Conservation (phyloP, 1,140 invertebrate species). For the Lasioglossum albipes region DNA sequence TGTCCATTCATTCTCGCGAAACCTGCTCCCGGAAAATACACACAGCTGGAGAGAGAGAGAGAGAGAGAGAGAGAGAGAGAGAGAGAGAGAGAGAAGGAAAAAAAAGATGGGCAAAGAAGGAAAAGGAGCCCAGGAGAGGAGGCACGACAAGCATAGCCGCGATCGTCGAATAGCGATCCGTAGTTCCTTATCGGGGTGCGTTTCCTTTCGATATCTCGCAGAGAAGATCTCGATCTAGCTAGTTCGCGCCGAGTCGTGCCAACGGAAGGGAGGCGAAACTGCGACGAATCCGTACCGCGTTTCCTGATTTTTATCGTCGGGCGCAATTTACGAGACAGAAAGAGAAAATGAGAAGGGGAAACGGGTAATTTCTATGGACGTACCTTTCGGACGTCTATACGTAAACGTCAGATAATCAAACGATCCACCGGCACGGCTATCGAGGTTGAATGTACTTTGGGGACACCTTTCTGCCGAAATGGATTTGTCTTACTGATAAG, state of each 20-base stretch:
- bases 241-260: conserved; percentile 26
- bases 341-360: conserved; percentile 48
- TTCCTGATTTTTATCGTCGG: conserved; percentile 64
- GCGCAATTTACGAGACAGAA: conserved; percentile 56
- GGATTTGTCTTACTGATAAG: conserved; percentile 33
- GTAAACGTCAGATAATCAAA: conserved; percentile 35
- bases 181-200: conserved; percentile 54
- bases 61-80: conserved; percentile 1
- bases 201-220: conserved; percentile 59
- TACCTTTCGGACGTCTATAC: neutral
- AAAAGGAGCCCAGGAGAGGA: neutral
- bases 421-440: neutral
- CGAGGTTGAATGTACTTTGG: neutral
- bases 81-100: neutral
- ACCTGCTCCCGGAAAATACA: conserved; percentile 55
- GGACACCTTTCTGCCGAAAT: conserved; percentile 9
- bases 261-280: conserved; percentile 31
- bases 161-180: conserved; percentile 45
- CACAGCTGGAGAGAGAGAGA: neutral
- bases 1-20: conserved; percentile 67
- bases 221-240: conserved; percentile 43
- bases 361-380: conserved; percentile 53
- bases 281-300: conserved; percentile 46
- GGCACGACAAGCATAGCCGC: conserved; percentile 38
- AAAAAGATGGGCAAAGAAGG: neutral